phyloP scores from a whole-genome alignment of 1,140 invertebrate genomes.

The Nebria ingens region DNA sequence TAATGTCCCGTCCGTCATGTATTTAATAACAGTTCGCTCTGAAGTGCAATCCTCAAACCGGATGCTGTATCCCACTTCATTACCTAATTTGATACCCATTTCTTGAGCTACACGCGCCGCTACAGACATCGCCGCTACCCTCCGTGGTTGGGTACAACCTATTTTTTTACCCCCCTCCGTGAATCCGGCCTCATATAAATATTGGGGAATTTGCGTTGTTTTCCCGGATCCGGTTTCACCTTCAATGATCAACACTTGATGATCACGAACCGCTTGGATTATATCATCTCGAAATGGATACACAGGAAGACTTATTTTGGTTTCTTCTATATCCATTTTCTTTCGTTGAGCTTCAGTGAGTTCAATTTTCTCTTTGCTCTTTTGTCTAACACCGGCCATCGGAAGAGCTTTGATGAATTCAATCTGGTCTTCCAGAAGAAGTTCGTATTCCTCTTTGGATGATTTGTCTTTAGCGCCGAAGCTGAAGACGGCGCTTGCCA shows the following conservation, averaged over 20 bases:
- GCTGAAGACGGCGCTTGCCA: slow-evolving; percentile 81
- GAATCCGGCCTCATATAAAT: slow-evolving; percentile 86
- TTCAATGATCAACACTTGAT: slow-evolving; percentile 90
- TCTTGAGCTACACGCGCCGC: slow-evolving; percentile 98
- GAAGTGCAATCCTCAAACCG: slow-evolving; percentile 99
- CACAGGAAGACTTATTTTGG: slow-evolving; percentile 85
- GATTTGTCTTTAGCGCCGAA: slow-evolving; percentile 83
- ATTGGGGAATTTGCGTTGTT: slow-evolving; percentile 98
- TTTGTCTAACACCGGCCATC: slow-evolving; percentile 68
- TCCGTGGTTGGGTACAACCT: slow-evolving; percentile 89
- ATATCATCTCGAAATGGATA: slow-evolving; percentile 87
- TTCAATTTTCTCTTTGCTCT: slow-evolving; percentile 37
- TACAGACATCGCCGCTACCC: slow-evolving; percentile 99
- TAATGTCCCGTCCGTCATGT: slow-evolving; percentile 99
- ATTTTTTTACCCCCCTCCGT: slow-evolving; percentile 75
- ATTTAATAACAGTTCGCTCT: slow-evolving; percentile 93
- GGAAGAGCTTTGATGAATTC: slow-evolving; percentile 93
- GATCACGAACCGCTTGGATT: slow-evolving; percentile 74
- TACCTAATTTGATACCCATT: slow-evolving; percentile 96
- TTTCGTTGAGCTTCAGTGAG: slow-evolving; percentile 61
- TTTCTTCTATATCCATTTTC: slow-evolving; percentile 82
- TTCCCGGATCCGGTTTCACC: slow-evolving; percentile 98
- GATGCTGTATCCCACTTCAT: slow-evolving; percentile 98
- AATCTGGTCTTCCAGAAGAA: slow-evolving; percentile 91
- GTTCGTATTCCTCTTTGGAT: slow-evolving; percentile 76